Evolutionary conservation across 2,888 invertebrate genomes (phyloP).

Genomic region (Metallyticus violacea): DNA sequence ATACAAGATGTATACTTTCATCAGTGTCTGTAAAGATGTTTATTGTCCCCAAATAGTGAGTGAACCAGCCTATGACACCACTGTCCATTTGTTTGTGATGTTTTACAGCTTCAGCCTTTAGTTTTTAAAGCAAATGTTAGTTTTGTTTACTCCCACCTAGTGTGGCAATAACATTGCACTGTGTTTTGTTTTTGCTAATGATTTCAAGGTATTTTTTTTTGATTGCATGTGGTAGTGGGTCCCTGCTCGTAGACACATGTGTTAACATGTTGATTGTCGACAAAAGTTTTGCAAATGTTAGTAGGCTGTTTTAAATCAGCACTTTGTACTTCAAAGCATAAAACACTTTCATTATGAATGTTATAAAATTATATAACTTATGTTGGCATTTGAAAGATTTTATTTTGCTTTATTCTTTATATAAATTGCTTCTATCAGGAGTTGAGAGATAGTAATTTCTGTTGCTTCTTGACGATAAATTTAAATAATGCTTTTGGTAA

Average conservation of each 20-base stretch:
- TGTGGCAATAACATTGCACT: not conserved
- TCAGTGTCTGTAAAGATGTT: not conserved
- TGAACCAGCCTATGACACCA: not conserved
- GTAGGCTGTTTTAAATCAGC: not conserved
- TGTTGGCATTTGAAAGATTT: not conserved
- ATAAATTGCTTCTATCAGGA: not conserved
- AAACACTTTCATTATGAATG: not conserved
- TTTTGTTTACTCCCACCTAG: not conserved
- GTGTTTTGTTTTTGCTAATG: not conserved
- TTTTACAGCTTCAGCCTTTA: not conserved
- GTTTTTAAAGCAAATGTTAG: no score
- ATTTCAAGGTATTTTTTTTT: slow-evolving; percentile 1
- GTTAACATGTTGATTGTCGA: not conserved
- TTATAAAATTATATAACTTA: not conserved
- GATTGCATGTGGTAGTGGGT: slow-evolving; percentile 30
- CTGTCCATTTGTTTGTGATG: not conserved
- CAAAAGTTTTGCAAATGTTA: not conserved
- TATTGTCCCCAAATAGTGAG: not conserved
- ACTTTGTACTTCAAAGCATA: not conserved
- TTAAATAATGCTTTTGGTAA: not conserved
- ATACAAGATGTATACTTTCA: no score
- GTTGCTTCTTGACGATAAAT: not conserved
- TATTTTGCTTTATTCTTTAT: not conserved
- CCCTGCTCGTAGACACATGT: slow-evolving; percentile 30
- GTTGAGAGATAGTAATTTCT: not conserved